A percentile compares a stretch with the other conserved stretches of the same genome.
Evolutionary conservation across 23 tunicate species (phyloP).

Genomic region (Ciona savignyi): DNA sequence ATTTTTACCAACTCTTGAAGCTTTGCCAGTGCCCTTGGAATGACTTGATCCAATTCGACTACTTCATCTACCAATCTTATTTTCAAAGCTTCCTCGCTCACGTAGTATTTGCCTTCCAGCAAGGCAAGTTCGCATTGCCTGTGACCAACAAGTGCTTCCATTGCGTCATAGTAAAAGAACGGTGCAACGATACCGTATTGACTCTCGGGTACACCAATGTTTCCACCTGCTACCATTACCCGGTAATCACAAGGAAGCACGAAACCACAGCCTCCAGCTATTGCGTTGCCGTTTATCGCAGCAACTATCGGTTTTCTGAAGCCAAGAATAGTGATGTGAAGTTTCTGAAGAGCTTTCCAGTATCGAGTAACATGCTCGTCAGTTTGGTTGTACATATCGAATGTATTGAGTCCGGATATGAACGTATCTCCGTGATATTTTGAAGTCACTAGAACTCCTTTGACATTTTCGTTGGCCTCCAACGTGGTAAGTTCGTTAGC

Average conservation of each 20-base stretch:
- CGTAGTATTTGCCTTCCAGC: constrained; percentile 31
- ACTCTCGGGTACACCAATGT: constrained; percentile 76
- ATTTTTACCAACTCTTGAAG: constrained; percentile 11
- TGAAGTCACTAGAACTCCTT: too few relatives aligned
- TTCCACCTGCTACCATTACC: constrained; percentile 27
- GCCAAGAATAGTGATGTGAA: too few relatives aligned
- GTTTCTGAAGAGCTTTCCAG: too few relatives aligned
- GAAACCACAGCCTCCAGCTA: too few relatives aligned
- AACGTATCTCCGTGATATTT: too few relatives aligned
- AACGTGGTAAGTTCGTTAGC: too few relatives aligned
- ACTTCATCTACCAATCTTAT: constrained; percentile 61
- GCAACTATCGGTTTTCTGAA: too few relatives aligned
- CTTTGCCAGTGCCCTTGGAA: constrained; percentile 19
- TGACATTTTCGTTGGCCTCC: too few relatives aligned
- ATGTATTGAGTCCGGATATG: too few relatives aligned
- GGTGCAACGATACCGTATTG: constrained; percentile 84
- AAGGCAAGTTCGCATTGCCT: constrained; percentile 30
- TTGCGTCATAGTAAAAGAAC: constrained; percentile 42
- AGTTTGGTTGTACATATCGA: too few relatives aligned
- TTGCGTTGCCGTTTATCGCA: too few relatives aligned
- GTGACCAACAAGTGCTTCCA: constrained; percentile 35
- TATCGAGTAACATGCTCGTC: too few relatives aligned
- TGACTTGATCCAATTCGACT: constrained; percentile 21
- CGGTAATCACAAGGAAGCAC: constrained; percentile 13
- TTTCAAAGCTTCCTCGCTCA: constrained; percentile 45